A percentile compares a stretch with the other conserved stretches of the same genome.
These are phyloP conservation scores for Bergia sp. DNA, from an alignment of 92 coral and sea anemone species.

Conservation along the genomic window DNA sequence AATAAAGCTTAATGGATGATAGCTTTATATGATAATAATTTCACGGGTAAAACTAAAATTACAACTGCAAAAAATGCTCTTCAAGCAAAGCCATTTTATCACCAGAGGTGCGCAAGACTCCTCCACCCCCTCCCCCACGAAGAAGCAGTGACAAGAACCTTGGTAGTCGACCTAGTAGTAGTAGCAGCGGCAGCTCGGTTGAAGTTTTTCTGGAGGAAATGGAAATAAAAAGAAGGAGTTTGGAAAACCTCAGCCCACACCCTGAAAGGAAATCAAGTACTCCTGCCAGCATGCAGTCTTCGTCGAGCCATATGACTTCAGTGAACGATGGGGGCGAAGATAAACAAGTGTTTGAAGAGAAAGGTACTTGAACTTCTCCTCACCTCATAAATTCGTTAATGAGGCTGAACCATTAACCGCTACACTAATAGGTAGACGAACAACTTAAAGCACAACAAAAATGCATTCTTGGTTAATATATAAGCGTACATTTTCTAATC, in stretches of 20 bases:
- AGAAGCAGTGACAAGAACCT: slow-evolving; percentile 40
- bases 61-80: not conserved
- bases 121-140: slow-evolving; percentile 48
- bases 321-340: not conserved
- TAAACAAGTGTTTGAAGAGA: slow-evolving; percentile 33
- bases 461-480: not conserved
- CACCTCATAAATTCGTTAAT: not conserved
- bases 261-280: slow-evolving; percentile 57
- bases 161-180: slow-evolving; percentile 45
- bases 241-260: slow-evolving; percentile 57
- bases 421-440: not conserved
- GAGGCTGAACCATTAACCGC: not conserved
- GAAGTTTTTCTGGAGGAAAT: slow-evolving; percentile 75
- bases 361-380: slow-evolving; percentile 12
- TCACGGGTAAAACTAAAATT: not conserved
- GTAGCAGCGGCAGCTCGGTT: slow-evolving; percentile 72
- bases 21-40: not conserved
- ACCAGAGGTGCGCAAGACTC: slow-evolving; percentile 37
- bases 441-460: not conserved
- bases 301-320: not conserved
- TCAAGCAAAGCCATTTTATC: slow-evolving; percentile 13
- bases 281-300: slow-evolving; percentile 43
- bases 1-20: not conserved
- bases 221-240: slow-evolving; percentile 67
- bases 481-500: not conserved